These are phyloP conservation scores for Kryptolebias marmoratus DNA, from an alignment of 2,113 vertebrate genomes.

Conservation along the genomic window DNA sequence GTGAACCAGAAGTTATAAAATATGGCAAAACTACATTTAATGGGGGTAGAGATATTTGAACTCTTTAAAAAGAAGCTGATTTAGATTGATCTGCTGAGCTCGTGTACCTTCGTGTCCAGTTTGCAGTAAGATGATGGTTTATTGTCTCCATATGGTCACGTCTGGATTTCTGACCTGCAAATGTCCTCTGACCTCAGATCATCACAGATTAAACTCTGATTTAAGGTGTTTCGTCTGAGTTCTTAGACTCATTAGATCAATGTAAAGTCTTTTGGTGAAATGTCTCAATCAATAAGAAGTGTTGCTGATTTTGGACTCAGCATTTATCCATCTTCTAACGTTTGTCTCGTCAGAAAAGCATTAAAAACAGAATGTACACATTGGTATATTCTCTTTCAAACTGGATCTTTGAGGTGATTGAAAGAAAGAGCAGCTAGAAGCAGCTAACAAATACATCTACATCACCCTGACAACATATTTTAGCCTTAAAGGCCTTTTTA, in stretches of 20 bases:
- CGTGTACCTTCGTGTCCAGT: not conserved
- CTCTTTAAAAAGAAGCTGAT: too few relatives aligned
- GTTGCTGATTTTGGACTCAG: too few relatives aligned
- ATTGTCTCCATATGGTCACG: not conserved
- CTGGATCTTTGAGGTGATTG: not conserved
- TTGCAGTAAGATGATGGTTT: not conserved
- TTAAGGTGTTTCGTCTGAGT: not conserved
- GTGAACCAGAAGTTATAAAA: too few relatives aligned
- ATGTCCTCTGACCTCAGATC: not conserved
- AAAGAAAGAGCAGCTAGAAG: not conserved
- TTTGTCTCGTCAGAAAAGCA: too few relatives aligned
- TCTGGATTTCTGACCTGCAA: not conserved
- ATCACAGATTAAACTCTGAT: not conserved
- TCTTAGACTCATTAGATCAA: not conserved
- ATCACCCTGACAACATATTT: not conserved
- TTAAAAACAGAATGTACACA: not conserved
- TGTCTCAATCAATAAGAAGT: not conserved
- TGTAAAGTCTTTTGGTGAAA: not conserved
- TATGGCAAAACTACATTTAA: too few relatives aligned
- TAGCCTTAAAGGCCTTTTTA: not conserved
- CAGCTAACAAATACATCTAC: not conserved
- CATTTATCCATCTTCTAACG: too few relatives aligned
- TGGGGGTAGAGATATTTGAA: too few relatives aligned
- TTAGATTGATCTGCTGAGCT: not conserved
- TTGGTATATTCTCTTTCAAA: not conserved